phyloP scores from a whole-genome alignment of 2,113 vertebrate genomes.

The Hystrix brachyura region DNA sequence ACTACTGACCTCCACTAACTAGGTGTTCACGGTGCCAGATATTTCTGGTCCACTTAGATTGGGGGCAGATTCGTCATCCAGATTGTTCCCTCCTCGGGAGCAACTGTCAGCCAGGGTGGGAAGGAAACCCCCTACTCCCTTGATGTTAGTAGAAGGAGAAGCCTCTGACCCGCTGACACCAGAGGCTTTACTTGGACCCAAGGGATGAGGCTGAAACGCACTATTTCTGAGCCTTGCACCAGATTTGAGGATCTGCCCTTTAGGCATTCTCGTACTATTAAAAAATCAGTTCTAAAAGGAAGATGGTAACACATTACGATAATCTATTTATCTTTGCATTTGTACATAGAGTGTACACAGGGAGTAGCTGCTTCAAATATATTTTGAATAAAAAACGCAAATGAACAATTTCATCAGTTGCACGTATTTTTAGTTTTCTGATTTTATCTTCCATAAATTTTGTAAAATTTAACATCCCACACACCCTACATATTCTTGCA shows the following conservation, averaged over 20 bases:
- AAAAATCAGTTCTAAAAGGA: neutral
- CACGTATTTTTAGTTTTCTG: conserved; percentile 9
- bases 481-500: neutral
- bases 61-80: conserved; percentile 52
- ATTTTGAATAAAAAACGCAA: conserved; percentile 26
- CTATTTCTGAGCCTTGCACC: fast-evolving
- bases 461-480: conserved; percentile 37
- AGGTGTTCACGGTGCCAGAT: neutral
- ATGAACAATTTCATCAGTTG: conserved; percentile 38
- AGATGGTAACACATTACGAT: neutral
- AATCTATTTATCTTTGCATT: neutral
- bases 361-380: neutral
- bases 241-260: neutral
- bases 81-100: conserved; percentile 6
- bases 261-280: neutral
- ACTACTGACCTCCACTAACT: conserved; percentile 61
- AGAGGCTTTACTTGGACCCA: neutral
- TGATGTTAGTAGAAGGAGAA: neutral
- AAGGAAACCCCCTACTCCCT: neutral
- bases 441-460: conserved; percentile 51
- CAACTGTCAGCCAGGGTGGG: neutral
- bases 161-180: neutral
- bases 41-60: conserved; percentile 61
- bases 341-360: neutral
- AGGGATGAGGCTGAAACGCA: fast-evolving